Evolutionary conservation across 2,888 invertebrate species (phyloP).

Genomic region (Thyatira batis): DNA sequence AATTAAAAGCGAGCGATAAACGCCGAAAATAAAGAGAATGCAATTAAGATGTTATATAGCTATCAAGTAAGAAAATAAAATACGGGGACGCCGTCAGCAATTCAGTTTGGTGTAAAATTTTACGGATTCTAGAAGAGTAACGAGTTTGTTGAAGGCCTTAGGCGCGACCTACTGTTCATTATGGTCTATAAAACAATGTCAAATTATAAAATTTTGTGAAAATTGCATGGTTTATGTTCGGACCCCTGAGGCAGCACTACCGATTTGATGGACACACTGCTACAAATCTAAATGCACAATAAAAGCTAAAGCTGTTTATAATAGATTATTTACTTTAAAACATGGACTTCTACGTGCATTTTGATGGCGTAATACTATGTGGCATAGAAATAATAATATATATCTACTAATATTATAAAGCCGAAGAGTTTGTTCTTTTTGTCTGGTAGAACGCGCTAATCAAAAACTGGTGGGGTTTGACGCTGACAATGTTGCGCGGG

Average conservation of each 20-base stretch:
- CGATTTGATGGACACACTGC: constrained; percentile 18
- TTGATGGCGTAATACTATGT: too few relatives aligned
- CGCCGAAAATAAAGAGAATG: constrained; percentile 50
- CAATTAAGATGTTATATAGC: constrained; percentile 54
- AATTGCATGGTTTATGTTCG: constrained; percentile 50
- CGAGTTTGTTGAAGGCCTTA: constrained; percentile 19
- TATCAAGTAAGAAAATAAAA: constrained; percentile 53
- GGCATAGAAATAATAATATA: too few relatives aligned
- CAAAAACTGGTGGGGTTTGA: too few relatives aligned
- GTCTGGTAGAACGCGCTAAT: too few relatives aligned
- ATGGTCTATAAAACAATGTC: constrained; percentile 58
- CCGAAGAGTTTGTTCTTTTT: too few relatives aligned
- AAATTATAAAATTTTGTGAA: constrained; percentile 60
- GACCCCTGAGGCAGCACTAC: constrained; percentile 31
- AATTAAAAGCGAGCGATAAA: constrained; percentile 57
- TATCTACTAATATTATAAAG: too few relatives aligned
- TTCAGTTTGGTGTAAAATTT: constrained; percentile 27
- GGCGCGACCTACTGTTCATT: constrained; percentile 46
- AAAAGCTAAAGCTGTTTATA: neutral
- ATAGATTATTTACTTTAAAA: too few relatives aligned
- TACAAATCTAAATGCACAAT: neutral
- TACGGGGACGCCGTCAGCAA: constrained; percentile 21
- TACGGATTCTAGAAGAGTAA: constrained; percentile 33
- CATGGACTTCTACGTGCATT: too few relatives aligned
- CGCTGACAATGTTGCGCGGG: too few relatives aligned